Conservation (phyloP, 1,140 invertebrate species). For the Carcinoscorpius rotundicauda region DNA sequence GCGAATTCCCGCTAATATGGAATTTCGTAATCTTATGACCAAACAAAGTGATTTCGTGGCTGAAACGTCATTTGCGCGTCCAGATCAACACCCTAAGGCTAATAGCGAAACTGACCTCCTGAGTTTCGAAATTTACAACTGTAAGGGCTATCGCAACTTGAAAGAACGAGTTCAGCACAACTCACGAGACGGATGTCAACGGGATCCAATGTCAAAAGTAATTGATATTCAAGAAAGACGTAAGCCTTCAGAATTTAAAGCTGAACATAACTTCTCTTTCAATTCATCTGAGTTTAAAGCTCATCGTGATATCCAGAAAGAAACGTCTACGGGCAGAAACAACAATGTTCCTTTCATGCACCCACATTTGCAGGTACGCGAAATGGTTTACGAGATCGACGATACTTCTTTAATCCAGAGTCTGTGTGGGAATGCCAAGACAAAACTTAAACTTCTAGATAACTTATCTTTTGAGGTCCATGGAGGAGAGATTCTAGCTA, state of each 20-base stretch:
- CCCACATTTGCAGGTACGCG: constrained; percentile 51
- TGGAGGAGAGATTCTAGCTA: constrained; percentile 73
- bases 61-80: not conserved
- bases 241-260: too few species aligned
- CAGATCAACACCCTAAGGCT: not conserved
- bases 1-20: too few species aligned
- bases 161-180: too few species aligned
- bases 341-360: constrained; percentile 28
- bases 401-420: constrained; percentile 28
- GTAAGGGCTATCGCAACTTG: too few species aligned
- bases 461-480: constrained; percentile 66
- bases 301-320: too few species aligned
- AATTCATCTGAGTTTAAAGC: too few species aligned
- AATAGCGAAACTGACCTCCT: not conserved
- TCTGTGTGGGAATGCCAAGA: constrained; percentile 25
- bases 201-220: too few species aligned
- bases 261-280: too few species aligned
- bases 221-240: too few species aligned
- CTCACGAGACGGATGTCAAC: too few species aligned
- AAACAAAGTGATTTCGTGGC: not conserved
- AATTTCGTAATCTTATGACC: too few species aligned
- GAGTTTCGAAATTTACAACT: not conserved
- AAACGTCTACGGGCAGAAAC: too few species aligned
- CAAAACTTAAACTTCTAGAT: constrained; percentile 41
- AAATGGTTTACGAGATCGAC: constrained; percentile 35